Evolutionary conservation across 2,113 vertebrate species (phyloP), one percentile per base, ranked within the genome.

Genomic region (Scomber colias): DNA sequence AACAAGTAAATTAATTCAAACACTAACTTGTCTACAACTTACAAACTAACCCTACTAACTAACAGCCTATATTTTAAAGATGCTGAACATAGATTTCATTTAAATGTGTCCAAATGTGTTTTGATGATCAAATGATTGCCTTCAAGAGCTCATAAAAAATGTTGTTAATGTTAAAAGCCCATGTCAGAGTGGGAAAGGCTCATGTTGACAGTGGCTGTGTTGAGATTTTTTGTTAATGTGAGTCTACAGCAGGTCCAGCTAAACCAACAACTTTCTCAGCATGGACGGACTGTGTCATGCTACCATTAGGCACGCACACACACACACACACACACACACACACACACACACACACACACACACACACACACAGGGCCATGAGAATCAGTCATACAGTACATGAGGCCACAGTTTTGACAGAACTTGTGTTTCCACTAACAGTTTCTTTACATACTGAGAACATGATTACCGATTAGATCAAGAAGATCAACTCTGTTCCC

Each of bases 241-340:
- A 77, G 30, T 48, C 56, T 59, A 7, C 61, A 83, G 77, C 50
- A 11, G 13, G 45, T 64, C 65, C 80, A 84, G 87, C 80, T 87
- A 83, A 81, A 83, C 75, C 82, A 91, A 88, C 79, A 81, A n/a
- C 17, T 68, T 49, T 46, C 77, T 55, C 75, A 63, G 71, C 51
- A 66, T n/a, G 64, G 1, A 61, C 15, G 50, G 31, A 48, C 56
- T 54, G 57, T 44, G 78, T 74, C 73, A 55, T 55, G 60, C 30
- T 54, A 49, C 15, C 24, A 68, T 40, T 15, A 62, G 35, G 31
- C 21, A 27, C 24, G 1, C 24, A 27, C 24, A 27, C 24, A 27
- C 24, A 27, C 24, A 27, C 24, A 27, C 24, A 27, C 24, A 27
- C 24, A 27, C 24, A 27, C 24, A 27, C 24, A 31, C 35, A 40